Percentiles rank a stretch among this genome's conserved stretches.
Conservation (phyloP, 2,888 invertebrate species). For the Caenorhabditis parvicauda region DNA sequence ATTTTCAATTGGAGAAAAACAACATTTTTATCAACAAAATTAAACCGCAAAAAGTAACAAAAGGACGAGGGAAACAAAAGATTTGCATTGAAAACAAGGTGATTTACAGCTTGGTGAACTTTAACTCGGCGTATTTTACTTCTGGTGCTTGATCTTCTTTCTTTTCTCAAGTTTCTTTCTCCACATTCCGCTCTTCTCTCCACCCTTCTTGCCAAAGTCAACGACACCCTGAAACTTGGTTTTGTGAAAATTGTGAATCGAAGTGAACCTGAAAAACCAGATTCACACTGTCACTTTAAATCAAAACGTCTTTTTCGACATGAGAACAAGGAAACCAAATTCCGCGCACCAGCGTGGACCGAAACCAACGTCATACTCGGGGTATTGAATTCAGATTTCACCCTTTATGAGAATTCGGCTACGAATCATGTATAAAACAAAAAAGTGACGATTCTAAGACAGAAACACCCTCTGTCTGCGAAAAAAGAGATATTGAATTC, state of each 20-base stretch:
- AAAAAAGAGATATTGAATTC: too few relatives aligned
- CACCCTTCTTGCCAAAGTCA: slow-evolving; percentile 38
- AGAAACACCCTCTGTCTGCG: too few relatives aligned
- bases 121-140: too few relatives aligned
- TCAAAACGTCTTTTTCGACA: background rate
- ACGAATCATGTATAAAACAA: too few relatives aligned
- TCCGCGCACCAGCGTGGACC: too few relatives aligned
- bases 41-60: slow-evolving; percentile 7
- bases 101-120: too few relatives aligned
- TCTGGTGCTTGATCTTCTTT: slow-evolving; percentile 55
- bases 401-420: too few relatives aligned
- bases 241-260: too few relatives aligned
- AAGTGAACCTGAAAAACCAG: background rate
- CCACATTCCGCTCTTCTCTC: slow-evolving; percentile 53
- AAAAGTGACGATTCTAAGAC: too few relatives aligned
- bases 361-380: too few relatives aligned
- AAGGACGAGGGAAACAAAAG: slow-evolving; percentile 14
- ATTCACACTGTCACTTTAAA: background rate
- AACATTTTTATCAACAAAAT: background rate
- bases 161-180: slow-evolving; percentile 58
- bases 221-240: slow-evolving; percentile 31
- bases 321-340: background rate
- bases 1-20: too few relatives aligned
- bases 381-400: too few relatives aligned
- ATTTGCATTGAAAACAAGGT: background rate